phyloP scores from a whole-genome alignment of 2,888 invertebrate genomes.

The Thumatha senex region DNA sequence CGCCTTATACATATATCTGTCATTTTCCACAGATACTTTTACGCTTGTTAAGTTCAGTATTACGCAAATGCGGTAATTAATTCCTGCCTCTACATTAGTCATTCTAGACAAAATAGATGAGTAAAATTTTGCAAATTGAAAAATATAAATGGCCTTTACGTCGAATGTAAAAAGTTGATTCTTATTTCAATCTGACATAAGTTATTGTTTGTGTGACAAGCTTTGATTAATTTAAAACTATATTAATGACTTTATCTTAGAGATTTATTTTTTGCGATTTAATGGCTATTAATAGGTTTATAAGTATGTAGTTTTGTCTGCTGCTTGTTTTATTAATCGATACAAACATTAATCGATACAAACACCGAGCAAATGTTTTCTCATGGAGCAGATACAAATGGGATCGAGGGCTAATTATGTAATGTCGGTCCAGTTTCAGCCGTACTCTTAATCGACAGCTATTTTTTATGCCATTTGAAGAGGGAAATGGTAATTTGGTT shows the following conservation, averaged over 20 bases:
- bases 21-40: conserved; percentile 63
- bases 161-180: conserved; percentile 19
- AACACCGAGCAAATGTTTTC: conserved; percentile 57
- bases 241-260: conserved; percentile 19
- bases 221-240: conserved; percentile 36
- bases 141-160: conserved; percentile 12
- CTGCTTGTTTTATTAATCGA: conserved; percentile 57
- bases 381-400: conserved; percentile 54
- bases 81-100: conserved; percentile 22
- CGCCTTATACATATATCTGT: conserved; percentile 65
- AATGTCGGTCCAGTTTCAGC: conserved; percentile 49
- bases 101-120: conserved; percentile 17
- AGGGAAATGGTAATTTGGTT: conserved; percentile 31
- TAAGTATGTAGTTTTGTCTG: conserved; percentile 42
- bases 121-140: conserved; percentile 15
- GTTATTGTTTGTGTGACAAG: conserved; percentile 34
- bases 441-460: conserved; percentile 46
- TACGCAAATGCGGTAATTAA: conserved; percentile 27
- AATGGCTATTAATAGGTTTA: conserved; percentile 35
- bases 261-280: conserved; percentile 25
- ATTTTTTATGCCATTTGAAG: conserved; percentile 44
- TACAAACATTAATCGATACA: conserved; percentile 56
- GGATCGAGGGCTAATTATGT: conserved; percentile 55
- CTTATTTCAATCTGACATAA: conserved; percentile 20
- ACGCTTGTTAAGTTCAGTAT: conserved; percentile 32